Evolutionary conservation across 2,888 invertebrate species (phyloP).

Genomic region (Limenitis arthemis): DNA sequence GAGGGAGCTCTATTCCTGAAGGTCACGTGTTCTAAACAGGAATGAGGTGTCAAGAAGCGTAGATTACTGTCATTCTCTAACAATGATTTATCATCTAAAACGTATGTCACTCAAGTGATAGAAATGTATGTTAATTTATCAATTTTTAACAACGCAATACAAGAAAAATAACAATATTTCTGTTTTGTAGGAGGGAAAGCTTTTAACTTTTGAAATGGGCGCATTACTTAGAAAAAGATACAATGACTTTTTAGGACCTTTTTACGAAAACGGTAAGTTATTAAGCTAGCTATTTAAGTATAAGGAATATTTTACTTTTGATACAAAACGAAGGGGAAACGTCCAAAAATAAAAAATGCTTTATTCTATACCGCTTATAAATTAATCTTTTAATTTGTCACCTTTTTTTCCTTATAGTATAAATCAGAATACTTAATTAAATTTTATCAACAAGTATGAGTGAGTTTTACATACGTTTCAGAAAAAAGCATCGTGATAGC

Average conservation of each 20-base stretch:
- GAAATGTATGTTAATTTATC: conserved; percentile 13
- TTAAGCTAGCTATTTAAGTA: not conserved
- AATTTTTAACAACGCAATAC: conserved; percentile 1
- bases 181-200: conserved; percentile 66
- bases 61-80: conserved; percentile 52
- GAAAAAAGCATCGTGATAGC: conserved; percentile 67
- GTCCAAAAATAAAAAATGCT: not conserved
- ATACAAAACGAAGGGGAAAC: too few species aligned
- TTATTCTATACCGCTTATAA: not conserved
- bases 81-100: conserved; percentile 58
- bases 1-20: conserved; percentile 47
- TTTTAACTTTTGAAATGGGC: conserved; percentile 70
- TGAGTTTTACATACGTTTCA: conserved; percentile 20
- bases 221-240: conserved; percentile 68
- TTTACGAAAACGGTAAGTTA: conserved; percentile 51
- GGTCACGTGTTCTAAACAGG: conserved; percentile 53
- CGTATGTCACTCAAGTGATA: conserved; percentile 31
- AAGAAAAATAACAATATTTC: conserved; percentile 14
- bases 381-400: too few species aligned
- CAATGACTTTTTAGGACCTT: conserved; percentile 59
- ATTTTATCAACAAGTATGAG: not conserved
- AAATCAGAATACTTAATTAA: not conserved
- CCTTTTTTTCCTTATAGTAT: too few species aligned
- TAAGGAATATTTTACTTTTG: not conserved
- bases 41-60: conserved; percentile 48